Evolutionary conservation across 2,797 vertebrate species (phyloP).

Genomic region (Neomorphus geoffroyi): DNA sequence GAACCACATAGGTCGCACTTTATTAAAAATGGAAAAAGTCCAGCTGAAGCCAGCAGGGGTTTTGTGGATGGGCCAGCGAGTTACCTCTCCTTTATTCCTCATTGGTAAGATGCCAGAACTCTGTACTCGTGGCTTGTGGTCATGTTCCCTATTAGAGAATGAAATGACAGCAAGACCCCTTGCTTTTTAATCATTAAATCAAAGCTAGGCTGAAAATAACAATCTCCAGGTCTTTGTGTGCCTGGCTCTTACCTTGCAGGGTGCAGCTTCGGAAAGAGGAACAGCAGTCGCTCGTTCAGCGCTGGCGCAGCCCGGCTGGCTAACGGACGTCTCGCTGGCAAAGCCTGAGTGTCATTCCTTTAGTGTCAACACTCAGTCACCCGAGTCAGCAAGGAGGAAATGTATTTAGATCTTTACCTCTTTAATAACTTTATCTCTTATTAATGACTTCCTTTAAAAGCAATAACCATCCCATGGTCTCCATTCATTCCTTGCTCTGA

Average conservation of each 20-base stretch:
- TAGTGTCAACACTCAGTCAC: background rate
- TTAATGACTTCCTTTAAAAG: slow-evolving; percentile 31
- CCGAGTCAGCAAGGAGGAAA: background rate
- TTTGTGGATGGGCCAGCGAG: background rate
- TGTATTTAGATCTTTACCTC: background rate
- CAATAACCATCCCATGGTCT: background rate
- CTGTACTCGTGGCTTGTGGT: background rate
- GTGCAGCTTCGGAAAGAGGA: background rate
- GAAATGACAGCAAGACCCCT: background rate
- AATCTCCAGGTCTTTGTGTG: background rate
- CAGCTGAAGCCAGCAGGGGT: background rate
- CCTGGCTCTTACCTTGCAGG: background rate
- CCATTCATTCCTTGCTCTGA: background rate
- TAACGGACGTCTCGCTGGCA: fast-evolving
- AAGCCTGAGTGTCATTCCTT: background rate
- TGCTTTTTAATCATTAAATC: background rate
- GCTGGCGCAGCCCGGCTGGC: background rate
- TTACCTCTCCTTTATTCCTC: background rate
- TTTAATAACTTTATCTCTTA: background rate
- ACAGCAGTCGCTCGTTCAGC: background rate
- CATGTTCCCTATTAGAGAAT: background rate
- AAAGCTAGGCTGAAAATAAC: background rate
- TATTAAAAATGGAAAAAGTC: background rate
- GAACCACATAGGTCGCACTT: fast-evolving
- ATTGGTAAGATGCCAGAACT: background rate